These are phyloP conservation scores for Pangasianodon gigas DNA, from an alignment of 2,113 vertebrate species.

Conservation along the genomic window DNA sequence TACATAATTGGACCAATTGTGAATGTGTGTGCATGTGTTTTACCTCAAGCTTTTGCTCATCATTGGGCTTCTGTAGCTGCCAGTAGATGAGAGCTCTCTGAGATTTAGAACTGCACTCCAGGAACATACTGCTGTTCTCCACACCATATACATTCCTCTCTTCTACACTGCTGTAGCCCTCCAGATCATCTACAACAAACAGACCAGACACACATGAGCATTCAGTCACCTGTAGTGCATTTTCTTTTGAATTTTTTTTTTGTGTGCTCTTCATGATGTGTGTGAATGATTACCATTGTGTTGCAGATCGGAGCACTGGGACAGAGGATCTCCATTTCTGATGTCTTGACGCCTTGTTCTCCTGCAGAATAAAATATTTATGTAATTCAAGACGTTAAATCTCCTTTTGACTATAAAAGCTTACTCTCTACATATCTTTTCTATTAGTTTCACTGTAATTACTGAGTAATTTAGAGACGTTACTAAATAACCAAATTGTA, in stretches of 20 bases:
- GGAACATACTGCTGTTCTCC: slow-evolving; percentile 96
- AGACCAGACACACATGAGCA: slow-evolving; percentile 34
- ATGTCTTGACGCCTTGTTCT: slow-evolving; percentile 94
- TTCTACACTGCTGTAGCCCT: slow-evolving; percentile 78
- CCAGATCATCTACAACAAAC: slow-evolving; percentile 76
- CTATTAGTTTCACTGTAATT: not conserved
- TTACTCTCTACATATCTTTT: not conserved
- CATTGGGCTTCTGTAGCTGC: slow-evolving; percentile 90
- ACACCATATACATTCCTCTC: slow-evolving; percentile 93
- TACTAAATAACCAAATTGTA: not conserved
- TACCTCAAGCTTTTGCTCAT: slow-evolving; percentile 91
- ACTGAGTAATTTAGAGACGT: not conserved
- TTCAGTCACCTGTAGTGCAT: not conserved
- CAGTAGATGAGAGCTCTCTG: slow-evolving; percentile 89
- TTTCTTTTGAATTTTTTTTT: not conserved
- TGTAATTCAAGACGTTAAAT: not conserved
- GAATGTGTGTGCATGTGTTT: not conserved
- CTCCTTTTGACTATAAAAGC: not conserved
- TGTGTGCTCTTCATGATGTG: not conserved
- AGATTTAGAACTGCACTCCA: slow-evolving; percentile 97
- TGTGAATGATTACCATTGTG: slow-evolving; percentile 79
- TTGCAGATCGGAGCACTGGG: slow-evolving; percentile 94
- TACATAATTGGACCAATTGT: not conserved
- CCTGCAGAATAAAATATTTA: slow-evolving; percentile 67
- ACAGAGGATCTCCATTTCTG: slow-evolving; percentile 94